Percentiles rank a stretch among this genome's conserved stretches.
Conservation (phyloP, 2,888 invertebrate genomes). For the Ligdia adustata region DNA sequence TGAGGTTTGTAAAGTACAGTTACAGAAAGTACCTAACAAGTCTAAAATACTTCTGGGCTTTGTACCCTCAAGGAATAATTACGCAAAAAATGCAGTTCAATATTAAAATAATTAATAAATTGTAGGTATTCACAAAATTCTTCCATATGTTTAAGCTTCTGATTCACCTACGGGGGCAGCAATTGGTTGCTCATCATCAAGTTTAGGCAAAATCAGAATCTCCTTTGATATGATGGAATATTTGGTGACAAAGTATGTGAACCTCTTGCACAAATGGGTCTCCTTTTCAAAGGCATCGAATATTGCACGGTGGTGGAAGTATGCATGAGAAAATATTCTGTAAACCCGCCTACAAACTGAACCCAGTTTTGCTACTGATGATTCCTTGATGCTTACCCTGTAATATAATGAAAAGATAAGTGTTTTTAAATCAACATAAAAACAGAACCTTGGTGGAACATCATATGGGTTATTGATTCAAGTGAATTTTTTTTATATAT, state of each 20-base stretch:
- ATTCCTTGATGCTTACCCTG: constrained; percentile 99
- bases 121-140: constrained; percentile 36
- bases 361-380: constrained; percentile 98
- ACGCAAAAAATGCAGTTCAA: too few species aligned
- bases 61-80: too few species aligned
- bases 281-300: constrained; percentile 99
- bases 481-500: too few species aligned
- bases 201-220: constrained; percentile 98
- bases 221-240: constrained; percentile 99
- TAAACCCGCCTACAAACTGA: constrained; percentile 99
- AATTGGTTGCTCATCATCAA: constrained; percentile 88
- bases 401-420: too few species aligned
- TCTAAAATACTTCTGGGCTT: too few species aligned
- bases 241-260: constrained; percentile 99
- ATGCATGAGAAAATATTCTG: constrained; percentile 99
- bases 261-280: constrained; percentile 96
- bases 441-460: too few species aligned
- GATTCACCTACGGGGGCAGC: constrained; percentile 81
- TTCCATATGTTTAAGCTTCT: constrained; percentile 68
- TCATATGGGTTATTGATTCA: too few species aligned
- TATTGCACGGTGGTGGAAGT: constrained; percentile 98
- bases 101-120: constrained; percentile 20
- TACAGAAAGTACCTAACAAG: too few species aligned
- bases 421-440: too few species aligned
- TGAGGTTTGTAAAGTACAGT: too few species aligned